These are phyloP conservation scores for Drosophila cracens DNA, from an alignment of 2,888 invertebrate genomes.

Conservation along the genomic window DNA sequence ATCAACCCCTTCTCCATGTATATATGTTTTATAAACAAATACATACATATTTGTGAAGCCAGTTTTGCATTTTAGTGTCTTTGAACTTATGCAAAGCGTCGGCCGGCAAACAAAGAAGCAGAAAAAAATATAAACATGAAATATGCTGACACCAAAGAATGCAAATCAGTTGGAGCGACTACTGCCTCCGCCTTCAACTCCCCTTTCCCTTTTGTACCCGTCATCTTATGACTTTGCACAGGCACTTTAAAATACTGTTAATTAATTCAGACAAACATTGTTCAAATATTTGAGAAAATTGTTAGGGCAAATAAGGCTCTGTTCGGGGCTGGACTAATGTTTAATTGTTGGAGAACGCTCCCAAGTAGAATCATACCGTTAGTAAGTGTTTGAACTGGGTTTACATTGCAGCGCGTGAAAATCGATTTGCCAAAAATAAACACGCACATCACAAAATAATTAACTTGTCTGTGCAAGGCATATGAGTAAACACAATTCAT, in stretches of 20 bases:
- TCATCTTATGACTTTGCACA: constrained; percentile 33
- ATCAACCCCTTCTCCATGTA: neutral
- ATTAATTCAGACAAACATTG: constrained; percentile 79
- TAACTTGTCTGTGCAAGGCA: constrained; percentile 79
- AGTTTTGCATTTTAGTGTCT: constrained; percentile 43
- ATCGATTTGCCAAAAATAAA: constrained; percentile 77
- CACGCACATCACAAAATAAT: constrained; percentile 71
- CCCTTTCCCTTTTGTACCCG: neutral
- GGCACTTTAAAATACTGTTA: constrained; percentile 62
- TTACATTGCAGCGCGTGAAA: constrained; percentile 60
- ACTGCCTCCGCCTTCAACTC: neutral
- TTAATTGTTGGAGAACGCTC: constrained; percentile 40
- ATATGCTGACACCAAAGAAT: constrained; percentile 64
- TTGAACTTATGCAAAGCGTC: constrained; percentile 70
- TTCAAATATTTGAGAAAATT: constrained; percentile 70
- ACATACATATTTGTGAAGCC: neutral
- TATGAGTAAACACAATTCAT: constrained; percentile 71
- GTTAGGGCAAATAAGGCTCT: constrained; percentile 31
- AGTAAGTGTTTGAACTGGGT: neutral
- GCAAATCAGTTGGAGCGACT: constrained; percentile 44
- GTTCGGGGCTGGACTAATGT: constrained; percentile 6
- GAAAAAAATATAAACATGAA: constrained; percentile 37
- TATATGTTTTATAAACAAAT: neutral
- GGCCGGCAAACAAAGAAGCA: constrained; percentile 57
- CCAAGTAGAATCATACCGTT: too few species aligned